Base-by-base conservation (phyloP, 2,888 invertebrate species). In the Bugula neritina region DNA sequence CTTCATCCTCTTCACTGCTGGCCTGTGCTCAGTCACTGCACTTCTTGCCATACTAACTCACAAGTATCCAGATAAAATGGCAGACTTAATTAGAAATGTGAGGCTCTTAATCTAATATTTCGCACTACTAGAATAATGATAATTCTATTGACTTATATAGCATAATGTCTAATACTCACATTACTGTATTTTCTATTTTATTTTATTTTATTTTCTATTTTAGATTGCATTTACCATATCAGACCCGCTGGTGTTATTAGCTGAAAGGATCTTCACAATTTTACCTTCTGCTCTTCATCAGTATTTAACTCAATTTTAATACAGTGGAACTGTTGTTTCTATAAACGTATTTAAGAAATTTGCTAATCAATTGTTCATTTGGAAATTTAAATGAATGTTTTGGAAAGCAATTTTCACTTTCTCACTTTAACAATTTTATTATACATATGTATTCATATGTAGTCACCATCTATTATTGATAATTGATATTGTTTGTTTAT, bases 51-150 rank as follows among this genome's bases (percentile, higher is more conserved):
- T 95, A 54, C 86, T 95, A 75, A 93, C 93, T 34, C 93, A 94
- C 84, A 92, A 93, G 82, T 94, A 93, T 86, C 94, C 94, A 0
- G 92, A 93, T 80, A 90, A 91, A 1, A 93, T 93, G 91, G 91
- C 92, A 17, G 87, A 90, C 74, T 87, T 92, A 74, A 91, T 92
- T 73, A 90, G 90, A 85, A 89, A 90, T 73, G 88, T 89, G 76
- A 79, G 80, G 58, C n/a, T n/a, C 5, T 58, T 58, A 5, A 23
- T 58, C 58, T 23, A 10, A 10, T 58, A 58, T 52, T 52, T 10
- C 10, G 10, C 52, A 21, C 52, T 52, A 52, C 10, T 52, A 52
- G 10, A 13, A 21, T 21, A 52, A n/a, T n/a, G n/a, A n/a, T n/a
- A n/a, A n/a, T n/a, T n/a, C n/a, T n/a, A n/a, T n/a, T n/a, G n/a